Base-by-base conservation (phyloP, 1,140 invertebrate species). In the Rhynchophorus ferrugineus region DNA sequence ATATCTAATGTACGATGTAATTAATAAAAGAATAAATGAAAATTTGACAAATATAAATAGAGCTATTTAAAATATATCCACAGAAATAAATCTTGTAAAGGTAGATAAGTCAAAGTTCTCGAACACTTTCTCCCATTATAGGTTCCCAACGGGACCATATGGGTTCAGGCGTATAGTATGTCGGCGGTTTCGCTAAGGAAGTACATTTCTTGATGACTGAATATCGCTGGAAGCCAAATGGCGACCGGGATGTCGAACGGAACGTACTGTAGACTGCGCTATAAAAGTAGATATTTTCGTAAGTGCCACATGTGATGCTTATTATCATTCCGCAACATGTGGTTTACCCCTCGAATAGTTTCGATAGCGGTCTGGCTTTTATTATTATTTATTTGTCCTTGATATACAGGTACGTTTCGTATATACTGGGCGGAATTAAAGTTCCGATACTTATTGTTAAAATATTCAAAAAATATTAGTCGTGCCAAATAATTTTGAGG, bases 301-400 rank as follows among this genome's bases (percentile, higher is more conserved):
- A 45, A 53, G 44, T 45, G 44, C 42, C 50, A 53, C 50, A 53
- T 53, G 50, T 53, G 50, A 20, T 8, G 34, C 50, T 53, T 45
- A 53, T 53, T 53, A 42, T 44, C 42, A 41, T 46, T 53, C 50
- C 14, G 50, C 50, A 53, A 53, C 50, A 53, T 53, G 50, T 53
- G 50, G 50, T 41, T 45, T 53, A 53, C 50, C 50, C 43, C 49
- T 22, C 16, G 14, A 44, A 50, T 33, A 50, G 44, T 50, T 43
- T 36, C n/a, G 47, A 49, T 49, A 39, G 34, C 42, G 22, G 3
- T 7, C 11, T 29, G 43, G 6, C 21, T 39, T 49, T 48, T 38
- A 36, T 46, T 45, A 14, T n/a, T 8, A n/a, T 43, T 43, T 22
- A 19, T 42, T 17, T 14, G 16, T 19, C 6, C 6, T 8, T 38